phyloP scores from a whole-genome alignment of 2,888 invertebrate genomes.

The Euplexia lucipara region DNA sequence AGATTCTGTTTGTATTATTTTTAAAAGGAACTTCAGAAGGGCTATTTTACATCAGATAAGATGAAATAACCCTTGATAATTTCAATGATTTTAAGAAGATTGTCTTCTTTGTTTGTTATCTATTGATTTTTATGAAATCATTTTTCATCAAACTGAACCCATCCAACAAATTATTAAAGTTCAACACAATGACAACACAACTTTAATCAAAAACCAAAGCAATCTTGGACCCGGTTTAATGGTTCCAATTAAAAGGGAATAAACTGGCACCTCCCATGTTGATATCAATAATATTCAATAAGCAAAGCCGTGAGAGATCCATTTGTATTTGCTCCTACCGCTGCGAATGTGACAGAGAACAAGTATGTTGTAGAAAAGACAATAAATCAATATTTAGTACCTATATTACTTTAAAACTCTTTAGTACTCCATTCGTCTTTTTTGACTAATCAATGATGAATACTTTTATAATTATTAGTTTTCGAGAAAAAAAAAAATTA shows the following conservation, averaged over 20 bases:
- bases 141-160: neutral
- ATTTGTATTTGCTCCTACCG: constrained; percentile 78
- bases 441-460: too few species aligned
- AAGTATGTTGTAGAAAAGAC: constrained; percentile 30
- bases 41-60: too few species aligned
- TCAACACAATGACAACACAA: constrained; percentile 10
- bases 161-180: neutral
- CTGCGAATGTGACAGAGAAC: constrained; percentile 69
- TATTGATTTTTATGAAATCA: neutral
- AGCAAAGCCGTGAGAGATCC: constrained; percentile 75
- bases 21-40: neutral
- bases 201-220: constrained; percentile 51
- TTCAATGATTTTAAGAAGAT: too few species aligned
- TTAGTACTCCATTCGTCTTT: too few species aligned
- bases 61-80: too few species aligned
- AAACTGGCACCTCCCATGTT: constrained; percentile 82
- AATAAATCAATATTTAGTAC: neutral
- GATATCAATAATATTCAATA: constrained; percentile 77
- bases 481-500: too few species aligned
- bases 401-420: too few species aligned
- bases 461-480: too few species aligned
- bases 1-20: constrained; percentile 10
- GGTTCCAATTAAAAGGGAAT: constrained; percentile 81
- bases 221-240: constrained; percentile 55
- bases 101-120: neutral